Percentiles rank a stretch among this genome's conserved stretches.
Evolutionary conservation across 1,140 invertebrate species (phyloP).

Genomic region (Melipona quadrifasciata): DNA sequence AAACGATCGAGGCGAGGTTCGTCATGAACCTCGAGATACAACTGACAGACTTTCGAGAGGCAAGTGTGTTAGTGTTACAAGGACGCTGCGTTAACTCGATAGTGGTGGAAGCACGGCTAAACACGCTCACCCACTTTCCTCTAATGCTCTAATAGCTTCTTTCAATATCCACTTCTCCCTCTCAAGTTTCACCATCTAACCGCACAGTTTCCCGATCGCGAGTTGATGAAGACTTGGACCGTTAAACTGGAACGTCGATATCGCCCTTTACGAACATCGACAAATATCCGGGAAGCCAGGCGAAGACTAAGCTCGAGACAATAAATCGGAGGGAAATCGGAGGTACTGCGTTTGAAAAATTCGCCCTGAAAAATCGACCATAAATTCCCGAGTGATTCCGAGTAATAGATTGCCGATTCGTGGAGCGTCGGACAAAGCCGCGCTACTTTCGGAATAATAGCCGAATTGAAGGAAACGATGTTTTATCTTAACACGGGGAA

Average conservation of each 20-base stretch:
- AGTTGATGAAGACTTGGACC: conserved; percentile 51
- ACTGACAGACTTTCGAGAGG: background rate
- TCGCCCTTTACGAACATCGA: conserved; percentile 36
- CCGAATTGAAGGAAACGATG: background rate
- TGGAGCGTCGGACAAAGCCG: background rate
- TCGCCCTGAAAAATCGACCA: background rate
- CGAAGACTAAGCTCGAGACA: conserved; percentile 21
- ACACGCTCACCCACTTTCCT: conserved; percentile 38
- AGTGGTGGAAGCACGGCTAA: background rate
- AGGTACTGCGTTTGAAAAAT: conserved; percentile 15
- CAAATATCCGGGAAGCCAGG: conserved; percentile 19
- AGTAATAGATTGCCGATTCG: background rate
- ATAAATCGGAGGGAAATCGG: conserved; percentile 11
- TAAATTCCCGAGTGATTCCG: background rate
- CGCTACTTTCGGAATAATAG: background rate
- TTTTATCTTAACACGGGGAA: background rate
- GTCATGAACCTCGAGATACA: background rate
- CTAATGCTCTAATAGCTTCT: conserved; percentile 53
- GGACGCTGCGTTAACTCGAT: background rate
- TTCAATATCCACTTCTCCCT: conserved; percentile 39
- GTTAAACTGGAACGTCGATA: conserved; percentile 53
- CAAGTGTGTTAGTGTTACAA: background rate
- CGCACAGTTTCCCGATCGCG: conserved; percentile 41
- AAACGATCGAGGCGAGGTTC: background rate
- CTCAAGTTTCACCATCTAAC: conserved; percentile 46